These are phyloP conservation scores for Trissolcus brochymenae DNA, from an alignment of 2,888 invertebrate genomes.

Conservation along the genomic window DNA sequence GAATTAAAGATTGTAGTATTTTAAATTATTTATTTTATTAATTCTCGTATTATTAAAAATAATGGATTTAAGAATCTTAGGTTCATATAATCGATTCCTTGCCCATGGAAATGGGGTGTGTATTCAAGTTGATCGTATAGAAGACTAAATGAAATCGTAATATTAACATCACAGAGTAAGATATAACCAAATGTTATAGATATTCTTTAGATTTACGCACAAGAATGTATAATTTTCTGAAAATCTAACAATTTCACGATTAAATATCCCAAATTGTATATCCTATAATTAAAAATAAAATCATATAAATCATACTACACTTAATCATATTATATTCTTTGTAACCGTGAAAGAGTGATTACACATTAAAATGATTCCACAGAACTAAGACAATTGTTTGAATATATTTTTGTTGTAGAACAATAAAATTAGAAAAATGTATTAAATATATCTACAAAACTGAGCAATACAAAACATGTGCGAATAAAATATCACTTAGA, in stretches of 20 bases:
- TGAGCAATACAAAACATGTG: conserved; percentile 33
- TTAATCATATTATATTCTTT: not conserved
- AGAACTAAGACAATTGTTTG: conserved; percentile 44
- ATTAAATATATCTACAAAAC: conserved; percentile 15
- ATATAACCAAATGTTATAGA: conserved; percentile 54
- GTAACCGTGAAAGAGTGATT: conserved; percentile 24
- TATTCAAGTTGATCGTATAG: conserved; percentile 45
- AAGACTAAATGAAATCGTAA: conserved; percentile 55
- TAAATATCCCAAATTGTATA: conserved; percentile 4
- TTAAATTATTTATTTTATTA: conserved; percentile 41
- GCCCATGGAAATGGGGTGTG: conserved; percentile 20
- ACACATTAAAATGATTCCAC: conserved; percentile 19
- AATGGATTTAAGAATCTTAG: conserved; percentile 52
- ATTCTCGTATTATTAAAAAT: conserved; percentile 47
- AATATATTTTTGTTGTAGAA: not conserved
- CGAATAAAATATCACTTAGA: not conserved
- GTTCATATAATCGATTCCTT: conserved; percentile 36
- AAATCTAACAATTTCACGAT: conserved; percentile 27
- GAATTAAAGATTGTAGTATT: not conserved
- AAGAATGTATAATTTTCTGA: conserved; percentile 29
- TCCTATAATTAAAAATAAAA: too few relatives aligned
- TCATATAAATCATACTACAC: too few relatives aligned
- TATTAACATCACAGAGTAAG: conserved; percentile 62
- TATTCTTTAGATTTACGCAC: conserved; percentile 40
- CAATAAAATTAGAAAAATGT: too few relatives aligned